Evolutionary conservation across 2,797 vertebrate genomes (phyloP).

Genomic region (Galago senegalensis): DNA sequence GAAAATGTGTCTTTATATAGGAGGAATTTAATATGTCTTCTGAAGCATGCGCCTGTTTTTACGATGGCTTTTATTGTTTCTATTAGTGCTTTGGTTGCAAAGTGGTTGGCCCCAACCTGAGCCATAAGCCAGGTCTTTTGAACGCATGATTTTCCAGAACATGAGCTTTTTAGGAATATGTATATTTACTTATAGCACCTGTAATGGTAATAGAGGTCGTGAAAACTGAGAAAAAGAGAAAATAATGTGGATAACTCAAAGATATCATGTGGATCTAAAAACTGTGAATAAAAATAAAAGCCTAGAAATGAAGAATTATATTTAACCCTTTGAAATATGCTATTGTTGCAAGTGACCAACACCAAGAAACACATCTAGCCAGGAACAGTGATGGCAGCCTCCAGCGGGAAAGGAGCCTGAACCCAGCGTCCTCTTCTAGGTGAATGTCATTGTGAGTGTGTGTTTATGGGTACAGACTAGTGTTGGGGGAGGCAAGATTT

Average conservation of each 20-base stretch:
- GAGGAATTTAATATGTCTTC: background rate
- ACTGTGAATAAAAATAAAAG: constrained; percentile 1
- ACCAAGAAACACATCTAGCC: background rate
- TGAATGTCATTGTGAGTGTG: background rate
- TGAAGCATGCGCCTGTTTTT: background rate
- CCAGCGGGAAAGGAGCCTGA: background rate
- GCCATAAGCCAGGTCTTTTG: background rate
- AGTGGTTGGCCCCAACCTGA: background rate
- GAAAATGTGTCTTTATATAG: background rate
- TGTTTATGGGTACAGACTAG: accelerated
- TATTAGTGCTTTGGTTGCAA: background rate
- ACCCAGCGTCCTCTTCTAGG: background rate
- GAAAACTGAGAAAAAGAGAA: constrained; percentile 34
- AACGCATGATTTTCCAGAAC: background rate
- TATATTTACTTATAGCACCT: background rate
- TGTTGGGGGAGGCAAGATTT: background rate
- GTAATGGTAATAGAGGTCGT: background rate
- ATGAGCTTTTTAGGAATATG: background rate
- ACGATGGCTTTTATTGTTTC: background rate
- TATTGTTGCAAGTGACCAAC: background rate
- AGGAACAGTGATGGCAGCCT: background rate
- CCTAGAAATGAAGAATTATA: background rate
- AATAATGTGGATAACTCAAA: background rate
- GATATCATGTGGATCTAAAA: background rate
- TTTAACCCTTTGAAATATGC: background rate